Evolutionary conservation across 2,797 vertebrate species (phyloP).

Genomic region (Sebastes ruberrimus): DNA sequence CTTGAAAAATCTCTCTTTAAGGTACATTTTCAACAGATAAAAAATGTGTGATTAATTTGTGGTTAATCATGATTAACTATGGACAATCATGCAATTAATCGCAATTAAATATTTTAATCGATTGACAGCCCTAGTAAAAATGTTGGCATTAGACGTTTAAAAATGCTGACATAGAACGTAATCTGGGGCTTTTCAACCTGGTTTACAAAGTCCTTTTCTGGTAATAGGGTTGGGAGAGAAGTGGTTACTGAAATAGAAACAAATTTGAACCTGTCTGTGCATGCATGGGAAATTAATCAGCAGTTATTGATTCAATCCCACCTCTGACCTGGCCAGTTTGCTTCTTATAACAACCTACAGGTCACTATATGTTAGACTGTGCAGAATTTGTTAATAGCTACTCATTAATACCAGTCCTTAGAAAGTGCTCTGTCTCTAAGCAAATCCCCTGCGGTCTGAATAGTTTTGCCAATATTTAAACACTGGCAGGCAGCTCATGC

Average conservation of each 20-base stretch:
- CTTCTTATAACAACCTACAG: not conserved
- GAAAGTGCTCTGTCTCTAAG: conserved; percentile 30
- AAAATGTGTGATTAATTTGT: too few relatives aligned
- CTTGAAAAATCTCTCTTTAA: too few relatives aligned
- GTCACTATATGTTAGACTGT: not conserved
- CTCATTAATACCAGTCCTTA: conserved; percentile 29
- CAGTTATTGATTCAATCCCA: not conserved
- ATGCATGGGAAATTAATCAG: not conserved
- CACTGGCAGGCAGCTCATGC: conserved; percentile 43
- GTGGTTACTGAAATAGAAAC: not conserved
- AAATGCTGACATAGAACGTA: not conserved
- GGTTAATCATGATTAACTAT: too few relatives aligned
- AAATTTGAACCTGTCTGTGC: not conserved
- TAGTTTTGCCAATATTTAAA: conserved; percentile 56
- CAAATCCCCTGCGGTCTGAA: conserved; percentile 37
- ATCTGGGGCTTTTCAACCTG: not conserved
- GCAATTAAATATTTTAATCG: too few relatives aligned
- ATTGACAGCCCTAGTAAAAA: not conserved
- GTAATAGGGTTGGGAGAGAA: not conserved
- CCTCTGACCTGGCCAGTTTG: not conserved
- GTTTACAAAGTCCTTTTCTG: not conserved
- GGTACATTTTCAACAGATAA: too few relatives aligned
- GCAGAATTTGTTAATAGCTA: conserved; percentile 15
- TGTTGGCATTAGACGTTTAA: rapidly evolving
- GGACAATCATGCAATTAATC: too few relatives aligned